Evolutionary conservation across 2,888 invertebrate species (phyloP).

Genomic region (Oasisia sp.): DNA sequence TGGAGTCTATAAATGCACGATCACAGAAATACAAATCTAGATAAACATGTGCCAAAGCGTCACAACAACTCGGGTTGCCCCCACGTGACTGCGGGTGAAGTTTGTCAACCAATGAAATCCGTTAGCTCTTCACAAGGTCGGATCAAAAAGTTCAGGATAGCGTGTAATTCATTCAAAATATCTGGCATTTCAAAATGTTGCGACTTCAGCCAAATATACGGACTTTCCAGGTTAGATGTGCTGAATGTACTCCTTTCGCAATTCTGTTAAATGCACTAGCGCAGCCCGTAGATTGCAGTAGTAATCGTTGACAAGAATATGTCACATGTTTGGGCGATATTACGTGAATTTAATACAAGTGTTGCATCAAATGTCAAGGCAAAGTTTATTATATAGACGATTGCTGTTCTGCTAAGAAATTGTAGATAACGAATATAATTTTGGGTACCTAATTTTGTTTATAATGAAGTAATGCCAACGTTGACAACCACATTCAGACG

Average conservation of each 20-base stretch:
- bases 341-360: constrained; percentile 6
- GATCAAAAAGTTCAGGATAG: background rate
- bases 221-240: background rate
- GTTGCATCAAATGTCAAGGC: background rate
- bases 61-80: constrained; percentile 11
- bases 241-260: background rate
- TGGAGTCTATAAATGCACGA: background rate
- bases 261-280: background rate
- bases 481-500: background rate
- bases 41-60: constrained; percentile 3
- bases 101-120: background rate
- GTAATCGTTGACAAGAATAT: background rate
- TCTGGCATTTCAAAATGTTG: background rate
- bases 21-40: background rate
- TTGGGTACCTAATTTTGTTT: background rate
- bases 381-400: background rate
- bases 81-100: background rate
- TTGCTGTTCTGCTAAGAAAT: background rate
- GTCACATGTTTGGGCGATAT: constrained; percentile 13
- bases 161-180: background rate
- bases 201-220: constrained; percentile 17
- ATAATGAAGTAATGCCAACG: background rate
- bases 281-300: background rate
- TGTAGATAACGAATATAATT: background rate
- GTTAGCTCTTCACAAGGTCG: constrained; percentile 12